Percentiles rank a stretch among this genome's conserved stretches.
Conservation (phyloP, 2,888 invertebrate species). For the Diadegma fenestrale region DNA sequence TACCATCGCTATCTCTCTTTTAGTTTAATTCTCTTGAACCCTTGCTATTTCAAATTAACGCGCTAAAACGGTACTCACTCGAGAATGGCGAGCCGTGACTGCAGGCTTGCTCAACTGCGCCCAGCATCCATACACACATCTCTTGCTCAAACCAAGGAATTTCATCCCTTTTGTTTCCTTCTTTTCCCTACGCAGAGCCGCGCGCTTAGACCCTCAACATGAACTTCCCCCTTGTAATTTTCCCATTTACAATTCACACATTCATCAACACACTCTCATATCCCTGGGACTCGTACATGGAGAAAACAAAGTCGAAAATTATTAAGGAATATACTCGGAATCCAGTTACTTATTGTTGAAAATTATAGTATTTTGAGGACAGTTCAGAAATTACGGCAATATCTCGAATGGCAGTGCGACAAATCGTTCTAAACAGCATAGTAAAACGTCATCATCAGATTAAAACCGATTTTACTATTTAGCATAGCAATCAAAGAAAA, state of each 20-base stretch:
- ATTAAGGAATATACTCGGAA: no score
- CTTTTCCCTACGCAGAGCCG: background rate
- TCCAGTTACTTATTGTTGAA: no score
- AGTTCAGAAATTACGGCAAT: no score
- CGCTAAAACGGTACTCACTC: conserved; percentile 63
- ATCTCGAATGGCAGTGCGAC: no score
- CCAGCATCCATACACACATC: background rate
- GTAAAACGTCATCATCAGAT: no score
- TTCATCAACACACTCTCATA: conserved; percentile 1
- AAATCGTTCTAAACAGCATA: no score
- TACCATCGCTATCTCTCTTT: background rate
- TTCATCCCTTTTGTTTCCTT: conserved; percentile 27
- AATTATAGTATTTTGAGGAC: no score
- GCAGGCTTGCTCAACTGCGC: conserved; percentile 5
- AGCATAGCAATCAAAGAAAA: no score
- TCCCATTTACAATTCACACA: background rate
- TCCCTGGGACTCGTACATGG: background rate
- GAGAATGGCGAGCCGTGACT: conserved; percentile 24
- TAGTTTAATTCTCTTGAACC: conserved; percentile 5
- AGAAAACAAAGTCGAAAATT: no score
- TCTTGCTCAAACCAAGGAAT: conserved; percentile 19
- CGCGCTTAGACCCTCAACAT: background rate
- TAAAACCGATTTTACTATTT: no score
- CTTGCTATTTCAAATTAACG: conserved; percentile 58
- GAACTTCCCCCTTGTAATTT: background rate